phyloP scores from a whole-genome alignment of 2,113 vertebrate genomes.

The Rhinolophus sinicus region DNA sequence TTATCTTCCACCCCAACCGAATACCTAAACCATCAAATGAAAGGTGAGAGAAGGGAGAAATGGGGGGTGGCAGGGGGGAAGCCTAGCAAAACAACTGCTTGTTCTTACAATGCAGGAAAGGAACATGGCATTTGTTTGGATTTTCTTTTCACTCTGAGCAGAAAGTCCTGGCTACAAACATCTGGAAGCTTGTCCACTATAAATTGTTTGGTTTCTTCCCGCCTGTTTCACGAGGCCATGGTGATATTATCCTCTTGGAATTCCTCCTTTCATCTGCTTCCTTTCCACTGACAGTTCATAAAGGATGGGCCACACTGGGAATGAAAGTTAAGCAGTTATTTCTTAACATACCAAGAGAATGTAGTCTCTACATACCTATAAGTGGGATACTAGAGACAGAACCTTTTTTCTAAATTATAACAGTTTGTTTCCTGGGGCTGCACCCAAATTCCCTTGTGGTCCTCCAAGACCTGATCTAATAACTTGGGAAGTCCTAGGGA shows the following conservation, averaged over 20 bases:
- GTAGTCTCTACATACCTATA: not conserved
- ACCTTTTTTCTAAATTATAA: not conserved
- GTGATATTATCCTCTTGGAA: constrained; percentile 66
- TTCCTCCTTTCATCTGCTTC: constrained; percentile 67
- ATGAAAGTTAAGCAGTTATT: constrained; percentile 49
- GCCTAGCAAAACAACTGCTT: not conserved
- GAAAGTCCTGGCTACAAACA: constrained; percentile 58
- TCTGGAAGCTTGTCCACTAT: constrained; percentile 65
- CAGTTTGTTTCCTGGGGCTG: not conserved
- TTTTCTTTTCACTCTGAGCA: constrained; percentile 51
- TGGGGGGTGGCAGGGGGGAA: not conserved
- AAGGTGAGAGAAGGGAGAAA: not conserved
- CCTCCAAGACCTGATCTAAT: constrained; percentile 28
- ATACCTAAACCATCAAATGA: not conserved
- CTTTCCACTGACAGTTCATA: constrained; percentile 74
- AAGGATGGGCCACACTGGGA: constrained; percentile 57
- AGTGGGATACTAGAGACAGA: constrained; percentile 6
- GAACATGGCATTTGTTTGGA: not conserved
- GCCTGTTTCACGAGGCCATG: constrained; percentile 26
- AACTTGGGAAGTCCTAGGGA: constrained; percentile 21
- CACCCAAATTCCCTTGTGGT: not conserved
- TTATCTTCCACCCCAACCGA: not conserved
- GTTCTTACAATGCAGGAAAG: constrained; percentile 7
- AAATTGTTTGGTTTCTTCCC: constrained; percentile 67
- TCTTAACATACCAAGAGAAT: constrained; percentile 51